phyloP scores from a whole-genome alignment of 2,888 invertebrate species.

The Aleiodes leptofemur region DNA sequence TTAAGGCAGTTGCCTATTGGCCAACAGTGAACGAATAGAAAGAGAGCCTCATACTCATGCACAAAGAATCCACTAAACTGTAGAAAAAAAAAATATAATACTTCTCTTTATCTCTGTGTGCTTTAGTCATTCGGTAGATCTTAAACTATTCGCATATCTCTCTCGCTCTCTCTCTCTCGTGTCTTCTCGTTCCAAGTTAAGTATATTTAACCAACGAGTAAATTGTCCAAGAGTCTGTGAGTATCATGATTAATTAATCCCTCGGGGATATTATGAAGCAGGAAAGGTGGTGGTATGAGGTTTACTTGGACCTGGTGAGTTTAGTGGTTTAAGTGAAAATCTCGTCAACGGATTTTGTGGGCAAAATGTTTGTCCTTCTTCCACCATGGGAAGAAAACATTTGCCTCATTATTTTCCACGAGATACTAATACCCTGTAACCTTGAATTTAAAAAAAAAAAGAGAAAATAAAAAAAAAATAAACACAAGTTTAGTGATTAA shows the following conservation, averaged over 20 bases:
- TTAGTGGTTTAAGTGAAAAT: constrained; percentile 29
- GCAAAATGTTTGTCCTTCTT: constrained; percentile 13
- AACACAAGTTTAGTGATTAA: constrained; percentile 39
- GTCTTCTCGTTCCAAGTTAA: constrained; percentile 43
- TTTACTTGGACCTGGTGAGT: constrained; percentile 25
- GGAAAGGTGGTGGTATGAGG: not conserved
- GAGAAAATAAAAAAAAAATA: not conserved
- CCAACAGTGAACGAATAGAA: too few relatives aligned
- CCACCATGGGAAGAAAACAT: not conserved
- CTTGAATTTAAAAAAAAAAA: not conserved
- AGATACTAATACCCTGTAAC: constrained; percentile 5
- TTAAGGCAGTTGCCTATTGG: too few relatives aligned
- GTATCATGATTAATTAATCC: constrained; percentile 35
- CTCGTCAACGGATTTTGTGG: constrained; percentile 39
- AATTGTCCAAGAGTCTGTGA: constrained; percentile 32
- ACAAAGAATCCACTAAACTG: too few relatives aligned
- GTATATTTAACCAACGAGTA: constrained; percentile 35
- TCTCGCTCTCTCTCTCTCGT: constrained; percentile 43
- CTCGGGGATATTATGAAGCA: constrained; percentile 24
- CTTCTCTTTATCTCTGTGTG: constrained; percentile 20
- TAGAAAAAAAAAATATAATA: constrained; percentile 6
- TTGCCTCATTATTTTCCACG: not conserved
- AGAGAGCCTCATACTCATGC: too few relatives aligned
- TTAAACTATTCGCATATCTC: constrained; percentile 16
- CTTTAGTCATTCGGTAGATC: constrained; percentile 24